Evolutionary conservation across 2,797 vertebrate genomes (phyloP), one percentile per base, ranked within the genome.

Genomic region (Galaxias olidus): DNA sequence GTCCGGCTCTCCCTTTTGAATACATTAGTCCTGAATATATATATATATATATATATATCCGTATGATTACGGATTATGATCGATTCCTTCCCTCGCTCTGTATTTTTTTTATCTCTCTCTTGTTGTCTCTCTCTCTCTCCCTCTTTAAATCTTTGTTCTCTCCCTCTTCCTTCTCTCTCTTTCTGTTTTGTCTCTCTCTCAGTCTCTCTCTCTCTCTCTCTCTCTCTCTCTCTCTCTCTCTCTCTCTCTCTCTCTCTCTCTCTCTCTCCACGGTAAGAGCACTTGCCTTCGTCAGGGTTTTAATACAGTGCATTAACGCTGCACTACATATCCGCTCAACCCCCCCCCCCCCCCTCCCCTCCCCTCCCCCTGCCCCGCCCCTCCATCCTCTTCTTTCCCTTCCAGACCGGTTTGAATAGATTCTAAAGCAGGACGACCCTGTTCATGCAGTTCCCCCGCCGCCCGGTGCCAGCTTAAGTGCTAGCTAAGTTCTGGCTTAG

Each of bases 271-370:
- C 75, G 19, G 19, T 74, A 48, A 18, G 59, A 74, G 69, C 50
- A 11, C 5, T 44, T 8, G 40, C 74, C 75, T 76, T 56, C 75
- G 63, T 69, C 41, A 68, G 65, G 63, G 77, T 68, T 82, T 80
- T 77, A 78, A 83, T 78, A 70, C 63, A 75, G 63, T 80, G 78
- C 82, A 12, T 41, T 66, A 85, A 81, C 68, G 64, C 57, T 66
- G 77, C 77, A 81, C 84, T 87, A 84, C 74, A 72, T 43, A 54
- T 66, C 20, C 12, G 30, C 9, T 61, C 72, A 59, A 43, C 65
- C 47, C n/a, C 47, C 14, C 15, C 41, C 17, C 8, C n/a, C 20
- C 30, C 18, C 40, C 6, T 80, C 81, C 84, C 57, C 58, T 44
- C 10, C 56, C 62, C 59, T 69, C 61, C 60, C 52, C 67, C 68